These are phyloP conservation scores for Melanotaenia pygmaea DNA, from an alignment of 2,797 vertebrate genomes.

Conservation along the genomic window DNA sequence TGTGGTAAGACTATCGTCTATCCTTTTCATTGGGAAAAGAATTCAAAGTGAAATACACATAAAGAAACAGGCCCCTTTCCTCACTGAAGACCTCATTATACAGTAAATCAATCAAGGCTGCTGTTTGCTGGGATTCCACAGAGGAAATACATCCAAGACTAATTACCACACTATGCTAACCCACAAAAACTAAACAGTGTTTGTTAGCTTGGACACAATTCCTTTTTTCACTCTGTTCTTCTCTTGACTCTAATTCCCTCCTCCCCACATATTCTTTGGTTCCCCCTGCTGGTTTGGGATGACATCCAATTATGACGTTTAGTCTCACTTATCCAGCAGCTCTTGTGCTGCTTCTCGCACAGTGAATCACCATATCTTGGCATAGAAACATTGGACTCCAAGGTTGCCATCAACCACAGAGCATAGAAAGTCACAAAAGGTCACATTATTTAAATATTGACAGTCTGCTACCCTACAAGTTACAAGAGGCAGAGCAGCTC, in stretches of 20 bases:
- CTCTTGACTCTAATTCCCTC: not conserved
- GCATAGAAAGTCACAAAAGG: slow-evolving; percentile 18
- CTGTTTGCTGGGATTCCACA: slow-evolving; percentile 43
- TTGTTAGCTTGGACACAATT: slow-evolving; percentile 35
- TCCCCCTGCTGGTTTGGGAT: slow-evolving; percentile 24
- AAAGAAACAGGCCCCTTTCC: slow-evolving; percentile 17
- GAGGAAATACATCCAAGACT: slow-evolving; percentile 36
- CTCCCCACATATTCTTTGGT: not conserved
- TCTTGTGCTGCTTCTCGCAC: slow-evolving; percentile 15
- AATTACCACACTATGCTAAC: slow-evolving; percentile 31
- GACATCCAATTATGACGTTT: slow-evolving; percentile 37
- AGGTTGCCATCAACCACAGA: slow-evolving; percentile 14
- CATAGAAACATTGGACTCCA: not conserved
- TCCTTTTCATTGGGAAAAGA: slow-evolving; percentile 11
- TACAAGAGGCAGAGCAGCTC: slow-evolving; percentile 6
- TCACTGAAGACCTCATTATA: slow-evolving; percentile 26
- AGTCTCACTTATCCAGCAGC: slow-evolving; percentile 28
- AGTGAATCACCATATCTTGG: slow-evolving; percentile 26
- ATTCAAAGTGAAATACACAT: slow-evolving; percentile 26
- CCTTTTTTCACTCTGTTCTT: slow-evolving; percentile 13
- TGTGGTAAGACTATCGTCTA: not conserved
- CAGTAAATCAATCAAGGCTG: slow-evolving; percentile 39
- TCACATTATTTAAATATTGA: slow-evolving; percentile 38
- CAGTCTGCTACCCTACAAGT: slow-evolving; percentile 34
- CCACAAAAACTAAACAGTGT: slow-evolving; percentile 25